These are phyloP conservation scores for Antheraea pernyi DNA, from an alignment of 1,140 invertebrate genomes.

Conservation along the genomic window DNA sequence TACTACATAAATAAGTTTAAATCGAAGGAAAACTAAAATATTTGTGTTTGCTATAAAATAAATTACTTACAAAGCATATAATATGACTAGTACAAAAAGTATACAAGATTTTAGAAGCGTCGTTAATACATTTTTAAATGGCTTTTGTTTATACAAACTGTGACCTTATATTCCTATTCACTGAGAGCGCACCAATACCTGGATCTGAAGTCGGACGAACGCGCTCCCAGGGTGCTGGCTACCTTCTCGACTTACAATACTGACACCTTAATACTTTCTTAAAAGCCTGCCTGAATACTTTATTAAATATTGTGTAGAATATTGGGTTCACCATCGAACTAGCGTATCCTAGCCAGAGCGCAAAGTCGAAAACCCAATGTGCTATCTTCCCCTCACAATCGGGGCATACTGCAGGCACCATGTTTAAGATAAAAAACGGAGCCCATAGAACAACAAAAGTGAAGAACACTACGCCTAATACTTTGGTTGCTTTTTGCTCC, in stretches of 20 bases:
- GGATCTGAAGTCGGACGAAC: conserved; percentile 69
- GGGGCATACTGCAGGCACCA: conserved; percentile 88
- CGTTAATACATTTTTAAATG: conserved; percentile 41
- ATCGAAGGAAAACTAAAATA: conserved; percentile 21
- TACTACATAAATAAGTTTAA: conserved; percentile 23
- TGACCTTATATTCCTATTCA: conserved; percentile 65
- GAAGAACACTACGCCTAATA: conserved; percentile 95
- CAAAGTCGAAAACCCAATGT: conserved; percentile 90
- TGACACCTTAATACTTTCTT: conserved; percentile 91
- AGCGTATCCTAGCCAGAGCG: conserved; percentile 95
- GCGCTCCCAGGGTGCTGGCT: conserved; percentile 79
- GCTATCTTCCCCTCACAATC: conserved; percentile 87
- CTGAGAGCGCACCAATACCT: conserved; percentile 69
- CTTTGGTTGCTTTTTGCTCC: conserved; percentile 97
- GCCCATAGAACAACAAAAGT: conserved; percentile 96
- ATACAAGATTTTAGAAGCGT: conserved; percentile 34
- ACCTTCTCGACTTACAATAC: conserved; percentile 81
- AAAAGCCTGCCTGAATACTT: conserved; percentile 94
- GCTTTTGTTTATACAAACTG: conserved; percentile 56
- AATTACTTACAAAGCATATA: conserved; percentile 16
- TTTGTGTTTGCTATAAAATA: conserved; percentile 22
- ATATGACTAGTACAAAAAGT: conserved; percentile 1
- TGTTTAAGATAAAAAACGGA: conserved; percentile 94
- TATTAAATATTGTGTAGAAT: conserved; percentile 97
- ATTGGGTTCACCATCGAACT: conserved; percentile 97